Conservation (phyloP, 2,797 vertebrate genomes). For the Gambusia yucatana region DNA sequence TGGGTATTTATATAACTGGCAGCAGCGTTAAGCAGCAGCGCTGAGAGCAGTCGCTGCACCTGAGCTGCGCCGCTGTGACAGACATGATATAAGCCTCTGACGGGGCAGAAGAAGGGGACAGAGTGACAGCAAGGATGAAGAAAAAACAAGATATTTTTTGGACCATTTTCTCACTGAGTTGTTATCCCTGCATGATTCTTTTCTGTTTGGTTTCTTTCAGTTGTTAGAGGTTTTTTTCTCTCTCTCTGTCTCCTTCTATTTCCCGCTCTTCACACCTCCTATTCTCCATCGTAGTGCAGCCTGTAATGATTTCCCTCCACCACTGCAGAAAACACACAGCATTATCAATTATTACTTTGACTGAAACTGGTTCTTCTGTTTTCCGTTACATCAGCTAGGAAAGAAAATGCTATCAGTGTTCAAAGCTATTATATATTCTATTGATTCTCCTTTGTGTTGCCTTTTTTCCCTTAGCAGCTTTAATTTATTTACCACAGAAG, state of each 20-base stretch:
- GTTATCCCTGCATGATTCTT: conserved; percentile 14
- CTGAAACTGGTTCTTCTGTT: background rate
- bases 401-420: background rate
- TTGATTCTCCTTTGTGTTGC: background rate
- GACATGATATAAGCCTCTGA: conserved; percentile 5
- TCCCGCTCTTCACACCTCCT: background rate
- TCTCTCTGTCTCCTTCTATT: background rate
- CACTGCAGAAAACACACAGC: background rate
- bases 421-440: background rate
- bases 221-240: background rate
- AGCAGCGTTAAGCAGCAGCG: background rate
- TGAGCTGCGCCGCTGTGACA: background rate
- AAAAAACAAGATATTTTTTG: conserved; percentile 1
- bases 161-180: background rate
- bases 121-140: background rate
- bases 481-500: background rate
- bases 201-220: conserved; percentile 1
- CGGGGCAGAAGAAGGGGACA: conserved; percentile 1
- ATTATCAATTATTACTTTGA: background rate
- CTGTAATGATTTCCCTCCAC: conserved; percentile 1
- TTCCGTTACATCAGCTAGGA: background rate
- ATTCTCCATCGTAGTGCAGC: background rate
- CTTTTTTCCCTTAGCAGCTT: background rate
- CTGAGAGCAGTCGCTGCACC: background rate
- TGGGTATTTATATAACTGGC: conserved; percentile 4